These are phyloP conservation scores for Castor canadensis DNA, from an alignment of 2,113 vertebrate species.

Conservation along the genomic window DNA sequence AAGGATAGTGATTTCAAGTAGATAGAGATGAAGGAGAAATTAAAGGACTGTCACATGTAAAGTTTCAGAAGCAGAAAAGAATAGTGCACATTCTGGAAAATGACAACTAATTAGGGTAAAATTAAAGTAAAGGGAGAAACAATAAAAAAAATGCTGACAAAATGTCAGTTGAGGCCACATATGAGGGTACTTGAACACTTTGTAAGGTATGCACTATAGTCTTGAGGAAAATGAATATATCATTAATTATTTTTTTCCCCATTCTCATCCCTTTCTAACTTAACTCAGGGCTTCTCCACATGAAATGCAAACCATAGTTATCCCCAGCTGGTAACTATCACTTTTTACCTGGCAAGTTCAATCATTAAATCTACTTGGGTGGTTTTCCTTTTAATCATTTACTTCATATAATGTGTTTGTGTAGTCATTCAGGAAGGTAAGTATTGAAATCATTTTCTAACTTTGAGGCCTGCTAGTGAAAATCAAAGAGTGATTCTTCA, in stretches of 20 bases:
- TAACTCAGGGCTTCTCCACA: background rate
- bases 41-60: background rate
- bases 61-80: background rate
- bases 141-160: background rate
- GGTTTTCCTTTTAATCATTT: background rate
- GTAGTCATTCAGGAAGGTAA: background rate
- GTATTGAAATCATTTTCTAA: background rate
- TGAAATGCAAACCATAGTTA: background rate
- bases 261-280: background rate
- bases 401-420: background rate
- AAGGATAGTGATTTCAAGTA: background rate
- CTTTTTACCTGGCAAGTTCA: background rate
- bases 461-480: background rate
- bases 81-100: background rate
- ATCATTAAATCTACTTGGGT: background rate
- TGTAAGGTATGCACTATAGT: background rate
- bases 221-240: background rate
- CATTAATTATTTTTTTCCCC: background rate
- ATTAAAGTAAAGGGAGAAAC: background rate
- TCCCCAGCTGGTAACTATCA: background rate
- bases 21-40: background rate
- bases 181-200: background rate
- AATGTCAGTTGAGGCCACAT: rapidly evolving
- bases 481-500: background rate
- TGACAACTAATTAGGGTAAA: background rate